Conservation (phyloP, 2,113 vertebrate species). For the Gallinago undulata region DNA sequence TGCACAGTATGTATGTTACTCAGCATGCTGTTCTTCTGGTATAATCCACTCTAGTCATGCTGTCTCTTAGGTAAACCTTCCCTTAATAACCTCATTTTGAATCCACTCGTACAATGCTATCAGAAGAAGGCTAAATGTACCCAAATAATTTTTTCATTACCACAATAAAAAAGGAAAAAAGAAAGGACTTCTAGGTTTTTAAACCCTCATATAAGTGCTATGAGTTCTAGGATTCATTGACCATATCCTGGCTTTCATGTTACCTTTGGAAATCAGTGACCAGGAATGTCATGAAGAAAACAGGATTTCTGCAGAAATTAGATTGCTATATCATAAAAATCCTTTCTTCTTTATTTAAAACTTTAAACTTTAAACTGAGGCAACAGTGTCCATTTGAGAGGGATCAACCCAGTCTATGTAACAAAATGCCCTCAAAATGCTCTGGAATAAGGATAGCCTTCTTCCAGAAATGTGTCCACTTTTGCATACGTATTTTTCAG, state of each 20-base stretch:
- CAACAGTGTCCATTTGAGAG: not conserved
- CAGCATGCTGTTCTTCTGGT: not conserved
- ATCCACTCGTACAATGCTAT: not conserved
- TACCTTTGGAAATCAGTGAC: not conserved
- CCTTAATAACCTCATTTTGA: not conserved
- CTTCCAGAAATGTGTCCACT: not conserved
- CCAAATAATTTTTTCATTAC: not conserved
- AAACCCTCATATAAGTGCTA: not conserved
- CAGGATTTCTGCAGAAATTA: not conserved
- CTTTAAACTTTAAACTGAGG: not conserved
- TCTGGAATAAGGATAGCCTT: not conserved
- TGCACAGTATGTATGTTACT: fast-evolving
- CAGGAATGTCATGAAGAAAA: not conserved
- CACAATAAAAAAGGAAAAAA: not conserved
- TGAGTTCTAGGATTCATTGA: not conserved
- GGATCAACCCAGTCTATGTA: not conserved
- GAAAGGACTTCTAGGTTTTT: not conserved
- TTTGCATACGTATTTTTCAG: not conserved
- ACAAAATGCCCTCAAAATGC: not conserved
- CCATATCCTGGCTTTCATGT: not conserved
- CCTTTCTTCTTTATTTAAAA: not conserved
- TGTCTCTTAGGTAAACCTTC: not conserved
- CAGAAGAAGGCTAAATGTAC: not conserved
- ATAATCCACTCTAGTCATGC: not conserved
- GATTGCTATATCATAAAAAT: not conserved